A percentile compares a stretch with the other conserved stretches of the same genome.
Conservation (phyloP, 1,140 invertebrate genomes). For the Heliconius hewitsoni region DNA sequence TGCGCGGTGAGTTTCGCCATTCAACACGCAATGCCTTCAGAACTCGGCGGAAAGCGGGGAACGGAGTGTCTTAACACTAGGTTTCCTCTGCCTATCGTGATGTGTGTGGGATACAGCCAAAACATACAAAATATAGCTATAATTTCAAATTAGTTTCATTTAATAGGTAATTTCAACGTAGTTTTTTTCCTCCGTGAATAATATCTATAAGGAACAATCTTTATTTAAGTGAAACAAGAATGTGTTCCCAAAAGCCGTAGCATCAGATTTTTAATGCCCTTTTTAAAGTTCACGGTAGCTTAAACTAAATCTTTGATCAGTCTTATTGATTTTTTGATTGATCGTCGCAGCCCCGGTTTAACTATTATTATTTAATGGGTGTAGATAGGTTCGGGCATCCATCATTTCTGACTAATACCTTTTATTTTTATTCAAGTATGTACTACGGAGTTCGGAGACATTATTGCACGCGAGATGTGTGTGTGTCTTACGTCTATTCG, state of each 20-base stretch:
- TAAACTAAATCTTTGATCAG: conserved; percentile 64
- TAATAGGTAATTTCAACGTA: too few relatives aligned
- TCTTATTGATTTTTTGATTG: conserved; percentile 75
- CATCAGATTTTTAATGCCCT: conserved; percentile 32
- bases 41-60: too few relatives aligned
- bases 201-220: not conserved
- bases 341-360: conserved; percentile 61
- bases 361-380: conserved; percentile 78
- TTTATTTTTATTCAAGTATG: not conserved
- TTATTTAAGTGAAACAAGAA: not conserved
- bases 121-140: too few relatives aligned
- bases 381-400: conserved; percentile 66
- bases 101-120: too few relatives aligned
- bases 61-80: too few relatives aligned
- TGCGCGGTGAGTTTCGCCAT: too few relatives aligned
- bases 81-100: too few relatives aligned
- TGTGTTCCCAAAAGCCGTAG: not conserved
- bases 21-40: too few relatives aligned
- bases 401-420: conserved; percentile 68
- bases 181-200: not conserved
- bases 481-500: too few relatives aligned
- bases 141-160: too few relatives aligned
- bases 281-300: conserved; percentile 63
- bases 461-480: not conserved
- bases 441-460: not conserved